phyloP scores from a whole-genome alignment of 2,113 vertebrate genomes.

The Brachypodius melanocephalos region DNA sequence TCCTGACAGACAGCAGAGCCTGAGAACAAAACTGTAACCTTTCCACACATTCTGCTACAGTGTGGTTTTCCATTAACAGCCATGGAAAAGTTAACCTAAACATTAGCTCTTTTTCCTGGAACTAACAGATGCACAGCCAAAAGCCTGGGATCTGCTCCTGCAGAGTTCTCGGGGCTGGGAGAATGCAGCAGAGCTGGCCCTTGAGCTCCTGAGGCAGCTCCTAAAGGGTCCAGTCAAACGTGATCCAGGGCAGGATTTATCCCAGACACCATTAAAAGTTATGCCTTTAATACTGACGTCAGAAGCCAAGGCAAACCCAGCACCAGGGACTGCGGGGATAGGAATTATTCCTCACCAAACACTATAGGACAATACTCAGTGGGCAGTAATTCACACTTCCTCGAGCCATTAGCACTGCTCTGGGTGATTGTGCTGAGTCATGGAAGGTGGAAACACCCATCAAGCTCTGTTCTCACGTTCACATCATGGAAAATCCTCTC shows the following conservation, averaged over 20 bases:
- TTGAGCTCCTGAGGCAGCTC: background rate
- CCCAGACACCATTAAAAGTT: background rate
- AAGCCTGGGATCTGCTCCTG: background rate
- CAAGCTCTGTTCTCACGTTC: background rate
- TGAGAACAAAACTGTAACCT: background rate
- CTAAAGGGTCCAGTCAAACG: background rate
- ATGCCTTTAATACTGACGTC: fast-evolving
- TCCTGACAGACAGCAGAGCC: background rate
- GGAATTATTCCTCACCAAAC: background rate
- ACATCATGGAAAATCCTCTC: background rate
- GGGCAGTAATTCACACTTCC: background rate
- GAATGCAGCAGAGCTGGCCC: background rate
- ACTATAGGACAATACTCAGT: background rate
- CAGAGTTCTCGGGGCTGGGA: background rate
- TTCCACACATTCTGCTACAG: background rate
- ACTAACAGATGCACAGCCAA: background rate
- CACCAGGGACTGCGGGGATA: background rate
- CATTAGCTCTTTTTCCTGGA: slow-evolving; percentile 34
- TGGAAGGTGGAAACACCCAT: background rate
- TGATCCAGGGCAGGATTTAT: background rate
- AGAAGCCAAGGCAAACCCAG: background rate
- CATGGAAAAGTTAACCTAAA: slow-evolving; percentile 55
- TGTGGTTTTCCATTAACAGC: slow-evolving; percentile 2
- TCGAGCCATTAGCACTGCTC: background rate
- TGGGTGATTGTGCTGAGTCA: background rate